phyloP scores from a whole-genome alignment of 2,113 vertebrate species.

The Brachypodius melanocephalos region DNA sequence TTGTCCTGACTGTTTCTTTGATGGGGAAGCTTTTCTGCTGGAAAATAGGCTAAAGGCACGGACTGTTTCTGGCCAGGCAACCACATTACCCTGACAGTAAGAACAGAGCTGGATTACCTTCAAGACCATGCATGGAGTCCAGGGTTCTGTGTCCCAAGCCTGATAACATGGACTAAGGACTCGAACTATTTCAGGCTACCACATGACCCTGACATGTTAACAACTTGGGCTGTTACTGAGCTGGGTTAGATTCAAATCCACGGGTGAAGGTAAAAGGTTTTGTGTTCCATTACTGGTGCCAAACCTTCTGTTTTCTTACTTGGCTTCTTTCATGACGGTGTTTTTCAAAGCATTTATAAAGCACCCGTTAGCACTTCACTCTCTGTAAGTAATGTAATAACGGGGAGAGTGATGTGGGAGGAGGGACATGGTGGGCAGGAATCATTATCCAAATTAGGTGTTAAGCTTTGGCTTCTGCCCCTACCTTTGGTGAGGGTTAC shows the following conservation, averaged over 20 bases:
- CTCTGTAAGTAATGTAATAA: conserved; percentile 34
- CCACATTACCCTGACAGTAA: background rate
- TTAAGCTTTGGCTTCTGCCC: conserved; percentile 47
- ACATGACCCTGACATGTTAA: conserved; percentile 20
- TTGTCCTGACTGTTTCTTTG: background rate
- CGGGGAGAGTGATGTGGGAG: background rate
- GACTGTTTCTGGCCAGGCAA: background rate
- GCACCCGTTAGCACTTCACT: background rate
- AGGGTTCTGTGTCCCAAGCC: background rate
- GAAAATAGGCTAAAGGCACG: background rate
- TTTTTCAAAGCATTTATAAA: conserved; percentile 37
- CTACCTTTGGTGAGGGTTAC: conserved; percentile 29
- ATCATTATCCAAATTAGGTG: conserved; percentile 56
- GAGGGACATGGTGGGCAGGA: conserved; percentile 1
- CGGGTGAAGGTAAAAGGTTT: background rate
- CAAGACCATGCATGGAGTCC: background rate
- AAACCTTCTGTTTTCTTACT: conserved; percentile 1
- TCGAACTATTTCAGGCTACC: conserved; percentile 26
- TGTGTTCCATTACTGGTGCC: background rate
- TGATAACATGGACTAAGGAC: background rate
- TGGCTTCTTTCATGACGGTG: background rate
- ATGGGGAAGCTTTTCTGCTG: background rate
- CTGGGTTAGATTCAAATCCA: conserved; percentile 28
- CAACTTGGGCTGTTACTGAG: conserved; percentile 10
- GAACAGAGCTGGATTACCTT: background rate